Base-by-base conservation (phyloP, 2,113 vertebrate genomes). In the Gadus chalcogrammus region DNA sequence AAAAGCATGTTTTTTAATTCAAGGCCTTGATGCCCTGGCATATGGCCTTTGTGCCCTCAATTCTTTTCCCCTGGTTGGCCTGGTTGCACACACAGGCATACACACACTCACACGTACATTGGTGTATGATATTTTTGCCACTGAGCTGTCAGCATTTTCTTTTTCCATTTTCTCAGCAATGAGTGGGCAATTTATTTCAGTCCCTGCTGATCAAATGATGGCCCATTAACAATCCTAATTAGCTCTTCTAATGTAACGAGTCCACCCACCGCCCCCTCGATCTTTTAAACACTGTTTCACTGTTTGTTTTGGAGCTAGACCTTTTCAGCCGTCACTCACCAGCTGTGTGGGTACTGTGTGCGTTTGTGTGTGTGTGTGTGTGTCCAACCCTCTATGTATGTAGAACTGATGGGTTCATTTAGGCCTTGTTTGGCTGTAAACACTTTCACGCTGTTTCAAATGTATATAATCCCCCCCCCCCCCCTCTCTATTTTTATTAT, bases 151-250 rank as follows among this genome's bases (percentile, higher is more conserved):
- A n/a, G 55, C 55, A 58, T 3, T 17, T 58, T 58, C 24, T 58
- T 58, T 58, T 58, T 17, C n/a, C n/a, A n/a, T 58, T 17, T 17
- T n/a, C 73, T 82, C 67, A 59, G 65, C 82, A 88, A 74, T 52
- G 62, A 85, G 75, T 70, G 76, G 73, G 81, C 84, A 87, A 83
- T 88, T 90, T 88, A 74, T 84, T 86, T 80, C 80, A 79, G 84
- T 86, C 85, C 84, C 87, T 64, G 71, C 79, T 80, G 83, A 85
- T 85, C 86, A 79, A 88, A 92, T 88, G 80, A 88, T 58, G 65
- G 79, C 86, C 81, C 74, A 72, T 75, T 88, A 88, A 90, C 89
- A 85, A 89, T 84, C 83, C 84, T 88, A 89, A 90, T 91, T 90
- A 89, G 73, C 83, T 86, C 73, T 82, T 63, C 77, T 87, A 88